phyloP scores from a whole-genome alignment of 2,113 vertebrate species.

The Lamprologus tigripictilis region DNA sequence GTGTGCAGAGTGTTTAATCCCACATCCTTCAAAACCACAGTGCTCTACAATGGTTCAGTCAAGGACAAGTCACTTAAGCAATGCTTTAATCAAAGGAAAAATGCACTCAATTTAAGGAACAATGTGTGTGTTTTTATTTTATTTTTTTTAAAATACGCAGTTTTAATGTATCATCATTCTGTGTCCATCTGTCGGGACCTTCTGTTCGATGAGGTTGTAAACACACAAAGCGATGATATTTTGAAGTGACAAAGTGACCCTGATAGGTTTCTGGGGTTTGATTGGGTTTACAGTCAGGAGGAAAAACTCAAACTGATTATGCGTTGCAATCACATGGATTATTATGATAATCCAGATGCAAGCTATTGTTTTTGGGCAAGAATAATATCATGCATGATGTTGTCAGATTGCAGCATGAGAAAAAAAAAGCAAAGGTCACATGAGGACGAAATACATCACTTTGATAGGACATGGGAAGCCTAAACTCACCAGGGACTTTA shows the following conservation, averaged over 20 bases:
- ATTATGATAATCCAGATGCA: not conserved
- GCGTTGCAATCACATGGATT: not conserved
- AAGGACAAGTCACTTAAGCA: constrained; percentile 51
- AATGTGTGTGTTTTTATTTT: not conserved
- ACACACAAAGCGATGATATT: constrained; percentile 21
- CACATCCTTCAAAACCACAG: constrained; percentile 38
- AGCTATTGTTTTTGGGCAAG: not conserved
- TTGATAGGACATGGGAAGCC: not conserved
- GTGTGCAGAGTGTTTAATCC: constrained; percentile 20
- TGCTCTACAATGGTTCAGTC: constrained; percentile 36
- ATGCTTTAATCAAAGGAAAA: constrained; percentile 52
- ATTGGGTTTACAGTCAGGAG: not conserved
- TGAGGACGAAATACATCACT: not conserved
- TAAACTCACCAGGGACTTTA: not conserved
- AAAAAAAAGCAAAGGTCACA: not conserved
- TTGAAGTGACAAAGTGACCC: not conserved
- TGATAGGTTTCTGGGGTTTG: constrained; percentile 1
- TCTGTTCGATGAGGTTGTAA: constrained; percentile 22
- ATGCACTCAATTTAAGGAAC: constrained; percentile 43
- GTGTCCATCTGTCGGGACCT: constrained; percentile 16
- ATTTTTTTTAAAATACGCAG: not conserved
- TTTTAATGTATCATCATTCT: not conserved
- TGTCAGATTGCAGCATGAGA: not conserved
- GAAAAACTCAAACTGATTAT: not conserved
- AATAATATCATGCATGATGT: not conserved